Conservation (phyloP, 2,797 vertebrate species). For the Buphagus erythrorhynchus region DNA sequence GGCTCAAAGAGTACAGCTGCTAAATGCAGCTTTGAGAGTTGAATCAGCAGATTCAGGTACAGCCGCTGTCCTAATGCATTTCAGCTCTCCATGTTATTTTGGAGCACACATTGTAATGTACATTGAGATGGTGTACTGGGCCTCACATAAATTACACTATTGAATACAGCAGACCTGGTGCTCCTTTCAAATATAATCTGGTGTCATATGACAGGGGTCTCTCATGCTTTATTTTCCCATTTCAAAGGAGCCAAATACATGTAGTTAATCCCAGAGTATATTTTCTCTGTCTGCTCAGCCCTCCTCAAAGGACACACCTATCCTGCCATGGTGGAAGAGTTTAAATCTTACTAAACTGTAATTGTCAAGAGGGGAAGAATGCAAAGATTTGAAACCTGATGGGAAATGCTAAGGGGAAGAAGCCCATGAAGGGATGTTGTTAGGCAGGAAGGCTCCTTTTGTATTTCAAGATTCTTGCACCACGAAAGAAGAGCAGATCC, state of each 20-base stretch:
- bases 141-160: background rate
- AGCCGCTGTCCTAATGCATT: background rate
- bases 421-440: background rate
- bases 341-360: background rate
- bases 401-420: background rate
- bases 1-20: slow-evolving; percentile 52
- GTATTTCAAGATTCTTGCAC: background rate
- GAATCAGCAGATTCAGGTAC: slow-evolving; percentile 66
- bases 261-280: no score
- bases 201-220: background rate
- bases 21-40: slow-evolving; percentile 47
- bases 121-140: rapidly evolving
- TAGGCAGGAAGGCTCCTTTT: background rate
- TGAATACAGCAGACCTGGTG: background rate
- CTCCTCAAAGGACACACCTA: background rate
- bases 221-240: background rate
- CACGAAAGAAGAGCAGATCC: background rate
- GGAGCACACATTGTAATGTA: background rate
- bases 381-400: background rate
- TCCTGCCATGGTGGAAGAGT: background rate
- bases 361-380: background rate
- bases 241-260: background rate
- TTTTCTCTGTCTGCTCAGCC: background rate
- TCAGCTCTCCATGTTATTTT: background rate
- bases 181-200: background rate